Evolutionary conservation across 37 sponge, comb jelly and placozoan genomes (phyloP).

Genomic region (Ephydatia muelleri): DNA sequence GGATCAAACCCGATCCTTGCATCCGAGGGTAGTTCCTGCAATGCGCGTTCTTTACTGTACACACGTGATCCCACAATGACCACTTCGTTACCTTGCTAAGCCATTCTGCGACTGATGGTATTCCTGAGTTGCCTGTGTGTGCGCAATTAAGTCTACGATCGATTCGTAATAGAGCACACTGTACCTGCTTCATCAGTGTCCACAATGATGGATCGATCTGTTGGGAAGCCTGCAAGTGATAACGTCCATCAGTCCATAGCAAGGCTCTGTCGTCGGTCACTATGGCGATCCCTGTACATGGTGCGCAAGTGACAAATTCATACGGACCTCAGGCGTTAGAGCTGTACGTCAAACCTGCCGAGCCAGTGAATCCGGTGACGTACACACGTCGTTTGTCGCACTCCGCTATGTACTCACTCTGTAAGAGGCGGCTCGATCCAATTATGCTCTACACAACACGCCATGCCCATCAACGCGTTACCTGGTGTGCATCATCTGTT

Average conservation of each 20-base stretch:
- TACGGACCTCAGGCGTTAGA: conserved; percentile 8
- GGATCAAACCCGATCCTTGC: conserved; percentile 85
- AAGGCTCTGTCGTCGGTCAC: conserved; percentile 80
- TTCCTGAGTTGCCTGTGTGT: conserved; percentile 48
- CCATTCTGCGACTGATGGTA: conserved; percentile 72
- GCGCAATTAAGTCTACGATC: not conserved
- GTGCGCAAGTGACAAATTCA: not conserved
- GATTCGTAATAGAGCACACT: not conserved
- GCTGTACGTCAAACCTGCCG: conserved; percentile 57
- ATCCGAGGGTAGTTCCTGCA: conserved; percentile 51
- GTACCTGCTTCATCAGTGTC: conserved; percentile 96
- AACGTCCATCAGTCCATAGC: conserved; percentile 99
- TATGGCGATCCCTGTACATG: conserved; percentile 74
- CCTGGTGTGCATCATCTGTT: conserved; percentile 92
- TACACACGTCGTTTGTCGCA: conserved; percentile 89
- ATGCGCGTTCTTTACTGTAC: too few relatives aligned
- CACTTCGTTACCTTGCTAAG: conserved; percentile 53
- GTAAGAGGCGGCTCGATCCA: not conserved
- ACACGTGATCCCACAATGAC: not conserved
- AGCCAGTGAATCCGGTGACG: conserved; percentile 93
- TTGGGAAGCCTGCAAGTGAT: conserved; percentile 82
- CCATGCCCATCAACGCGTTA: not conserved
- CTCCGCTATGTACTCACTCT: conserved; percentile 97
- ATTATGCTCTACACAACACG: not conserved
- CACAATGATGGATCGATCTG: conserved; percentile 82